Base-by-base conservation (phyloP, 2,888 invertebrate genomes). In the Cordylochernes scorpioides region DNA sequence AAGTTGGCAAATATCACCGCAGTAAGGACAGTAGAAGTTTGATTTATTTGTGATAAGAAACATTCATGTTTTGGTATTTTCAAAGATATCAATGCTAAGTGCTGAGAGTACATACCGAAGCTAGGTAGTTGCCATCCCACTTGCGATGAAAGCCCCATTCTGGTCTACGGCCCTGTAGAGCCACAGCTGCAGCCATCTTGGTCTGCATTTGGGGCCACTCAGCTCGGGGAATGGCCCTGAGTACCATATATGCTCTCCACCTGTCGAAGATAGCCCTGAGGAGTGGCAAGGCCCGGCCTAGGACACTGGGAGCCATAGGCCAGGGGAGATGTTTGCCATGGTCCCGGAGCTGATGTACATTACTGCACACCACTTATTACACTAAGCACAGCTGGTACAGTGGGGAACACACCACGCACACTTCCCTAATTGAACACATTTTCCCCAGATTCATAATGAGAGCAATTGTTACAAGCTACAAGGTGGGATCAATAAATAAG, bases 181-280 rank as follows among this genome's bases (percentile, higher is more conserved):
- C 65, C 34, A 70, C 67, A 3, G 69, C 73, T 1, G 78, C 72
- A 10, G 66, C 39, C 46, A 60, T 59, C 52, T 78, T 78, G 33
- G 75, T 52, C 32, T 69, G 62, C 42, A 91, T 62, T 51, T 80
- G 73, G 6, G 78, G 73, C 78, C 88, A 78, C 47, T 86, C 78
- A 17, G 64, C 62, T 32, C 64, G 58, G 2, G 78, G 80, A 39
- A 82, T 65, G 33, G 68, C 68, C 43, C 63, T 61, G n/a, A 91
- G 62, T 30, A 77, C 66, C 64, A 77, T 75, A 54, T 62, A 68
- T 0, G 84, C 86, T 32, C 82, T 61, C 88, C 88, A 91, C 24
- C 41, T 37, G 13, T 36, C 34, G 29, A 35, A 41, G 16, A 43
- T 41, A 17, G 33, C 35, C 19, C 36, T 42, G 12, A 59, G 44